phyloP scores from a whole-genome alignment of 2,888 invertebrate species.

The Apoderus coryli region DNA sequence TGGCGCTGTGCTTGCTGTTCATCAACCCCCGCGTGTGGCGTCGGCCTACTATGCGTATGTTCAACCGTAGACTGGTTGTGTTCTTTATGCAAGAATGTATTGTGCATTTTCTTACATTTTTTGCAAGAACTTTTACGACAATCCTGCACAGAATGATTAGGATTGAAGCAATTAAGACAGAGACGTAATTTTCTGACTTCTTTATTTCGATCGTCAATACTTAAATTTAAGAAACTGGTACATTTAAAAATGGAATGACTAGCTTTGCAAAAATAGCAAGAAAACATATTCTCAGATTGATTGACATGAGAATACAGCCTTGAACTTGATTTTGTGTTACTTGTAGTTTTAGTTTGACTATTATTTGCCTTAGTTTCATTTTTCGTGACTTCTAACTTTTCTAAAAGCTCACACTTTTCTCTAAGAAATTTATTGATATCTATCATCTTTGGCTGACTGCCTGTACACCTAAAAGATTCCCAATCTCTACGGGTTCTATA shows the following conservation, averaged over 20 bases:
- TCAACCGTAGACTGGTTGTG: too few relatives aligned
- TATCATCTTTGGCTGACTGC: slow-evolving; percentile 4
- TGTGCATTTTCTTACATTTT: slow-evolving; percentile 11
- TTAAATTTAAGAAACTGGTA: slow-evolving; percentile 5
- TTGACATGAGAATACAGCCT: slow-evolving; percentile 1
- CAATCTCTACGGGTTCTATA: slow-evolving; percentile 10
- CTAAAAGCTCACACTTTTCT: slow-evolving; percentile 10
- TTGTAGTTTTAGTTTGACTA: slow-evolving; percentile 2
- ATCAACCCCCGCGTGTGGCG: too few relatives aligned
- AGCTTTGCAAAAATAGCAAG: slow-evolving; percentile 10
- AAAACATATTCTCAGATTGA: too few relatives aligned
- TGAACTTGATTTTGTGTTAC: slow-evolving; percentile 4
- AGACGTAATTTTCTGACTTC: slow-evolving; percentile 8
- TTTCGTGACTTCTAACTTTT: slow-evolving; percentile 6
- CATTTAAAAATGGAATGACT: slow-evolving; percentile 12
- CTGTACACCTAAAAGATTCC: slow-evolving; percentile 7
- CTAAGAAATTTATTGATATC: slow-evolving; percentile 8
- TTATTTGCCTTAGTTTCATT: too few relatives aligned
- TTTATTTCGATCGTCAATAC: slow-evolving; percentile 5
- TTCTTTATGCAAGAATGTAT: too few relatives aligned
- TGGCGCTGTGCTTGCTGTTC: too few relatives aligned
- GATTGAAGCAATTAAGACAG: slow-evolving; percentile 11
- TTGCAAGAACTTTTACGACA: slow-evolving; percentile 11
- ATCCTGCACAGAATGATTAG: slow-evolving; percentile 6
- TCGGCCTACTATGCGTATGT: slow-evolving; percentile 2